A percentile compares a stretch with the other conserved stretches of the same genome.
These are phyloP conservation scores for Chloromyia formosa DNA, from an alignment of 2,888 invertebrate genomes.

Conservation along the genomic window DNA sequence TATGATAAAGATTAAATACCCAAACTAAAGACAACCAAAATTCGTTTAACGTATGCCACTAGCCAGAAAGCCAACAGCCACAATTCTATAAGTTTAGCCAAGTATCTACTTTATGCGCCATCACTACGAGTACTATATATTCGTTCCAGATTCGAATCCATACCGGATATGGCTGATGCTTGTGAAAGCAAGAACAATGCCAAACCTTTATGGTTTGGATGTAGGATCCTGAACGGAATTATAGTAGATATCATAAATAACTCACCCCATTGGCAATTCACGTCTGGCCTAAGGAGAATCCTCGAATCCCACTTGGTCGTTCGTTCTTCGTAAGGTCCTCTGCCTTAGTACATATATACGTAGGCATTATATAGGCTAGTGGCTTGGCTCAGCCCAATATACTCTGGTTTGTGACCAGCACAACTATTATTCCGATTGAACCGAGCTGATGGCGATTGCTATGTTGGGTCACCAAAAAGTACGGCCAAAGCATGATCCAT, in stretches of 20 bases:
- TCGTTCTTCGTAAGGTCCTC: not conserved
- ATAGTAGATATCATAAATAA: constrained; percentile 41
- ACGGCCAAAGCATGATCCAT: too few relatives aligned
- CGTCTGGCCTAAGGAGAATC: constrained; percentile 27
- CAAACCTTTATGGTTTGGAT: constrained; percentile 41
- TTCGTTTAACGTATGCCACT: too few relatives aligned
- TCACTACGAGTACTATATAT: not conserved
- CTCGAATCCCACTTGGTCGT: constrained; percentile 1
- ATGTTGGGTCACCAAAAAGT: too few relatives aligned
- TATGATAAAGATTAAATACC: constrained; percentile 3
- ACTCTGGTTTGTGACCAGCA: too few relatives aligned
- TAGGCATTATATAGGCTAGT: not conserved
- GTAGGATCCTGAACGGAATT: constrained; percentile 20
- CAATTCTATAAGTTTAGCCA: constrained; percentile 12
- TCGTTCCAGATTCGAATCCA: not conserved
- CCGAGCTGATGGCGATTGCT: too few relatives aligned
- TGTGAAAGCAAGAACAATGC: constrained; percentile 39
- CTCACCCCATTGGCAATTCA: constrained; percentile 34
- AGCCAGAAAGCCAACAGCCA: not conserved
- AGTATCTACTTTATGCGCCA: constrained; percentile 22
- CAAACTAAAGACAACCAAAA: too few relatives aligned
- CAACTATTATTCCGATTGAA: too few relatives aligned
- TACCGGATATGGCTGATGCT: not conserved
- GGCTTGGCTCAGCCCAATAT: too few relatives aligned
- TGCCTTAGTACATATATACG: not conserved